phyloP scores from a whole-genome alignment of 1,140 invertebrate species.

The Zophobas morio region DNA sequence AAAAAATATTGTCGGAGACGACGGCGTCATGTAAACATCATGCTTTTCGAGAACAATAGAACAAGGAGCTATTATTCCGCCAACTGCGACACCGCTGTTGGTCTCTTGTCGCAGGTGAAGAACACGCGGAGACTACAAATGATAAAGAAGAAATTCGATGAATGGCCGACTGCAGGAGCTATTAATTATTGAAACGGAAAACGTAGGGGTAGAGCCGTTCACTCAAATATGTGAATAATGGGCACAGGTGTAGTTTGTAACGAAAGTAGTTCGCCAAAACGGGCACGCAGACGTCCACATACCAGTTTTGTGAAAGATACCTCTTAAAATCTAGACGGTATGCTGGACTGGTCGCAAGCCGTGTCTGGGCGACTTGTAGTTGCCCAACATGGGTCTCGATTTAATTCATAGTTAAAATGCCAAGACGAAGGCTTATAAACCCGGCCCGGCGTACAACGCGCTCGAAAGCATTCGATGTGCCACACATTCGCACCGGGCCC shows the following conservation, averaged over 20 bases:
- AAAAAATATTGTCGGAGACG: background rate
- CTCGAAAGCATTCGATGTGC: too few relatives aligned
- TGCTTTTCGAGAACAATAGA: conserved; percentile 34
- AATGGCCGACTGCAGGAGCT: background rate
- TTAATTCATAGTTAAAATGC: too few relatives aligned
- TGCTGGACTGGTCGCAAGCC: background rate
- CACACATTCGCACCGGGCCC: too few relatives aligned
- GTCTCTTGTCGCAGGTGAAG: background rate
- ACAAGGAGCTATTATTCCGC: conserved; percentile 35
- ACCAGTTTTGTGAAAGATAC: conserved; percentile 5
- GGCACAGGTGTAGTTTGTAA: conserved; percentile 45
- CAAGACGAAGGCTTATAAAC: too few relatives aligned
- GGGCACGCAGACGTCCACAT: conserved; percentile 36
- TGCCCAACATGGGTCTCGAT: too few relatives aligned
- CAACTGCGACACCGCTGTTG: conserved; percentile 17
- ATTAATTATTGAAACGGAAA: conserved; percentile 31
- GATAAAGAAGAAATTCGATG: background rate
- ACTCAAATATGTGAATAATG: conserved; percentile 45
- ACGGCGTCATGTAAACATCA: conserved; percentile 12
- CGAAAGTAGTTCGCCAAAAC: conserved; percentile 47
- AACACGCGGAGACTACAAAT: background rate
- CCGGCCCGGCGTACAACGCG: too few relatives aligned
- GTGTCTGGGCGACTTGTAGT: too few relatives aligned
- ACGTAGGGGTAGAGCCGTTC: conserved; percentile 31
- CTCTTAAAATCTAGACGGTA: background rate